Percentiles rank a stretch among this genome's conserved stretches.
Conservation (phyloP, 2,888 invertebrate species). For the Myopa tessellatipennis region DNA sequence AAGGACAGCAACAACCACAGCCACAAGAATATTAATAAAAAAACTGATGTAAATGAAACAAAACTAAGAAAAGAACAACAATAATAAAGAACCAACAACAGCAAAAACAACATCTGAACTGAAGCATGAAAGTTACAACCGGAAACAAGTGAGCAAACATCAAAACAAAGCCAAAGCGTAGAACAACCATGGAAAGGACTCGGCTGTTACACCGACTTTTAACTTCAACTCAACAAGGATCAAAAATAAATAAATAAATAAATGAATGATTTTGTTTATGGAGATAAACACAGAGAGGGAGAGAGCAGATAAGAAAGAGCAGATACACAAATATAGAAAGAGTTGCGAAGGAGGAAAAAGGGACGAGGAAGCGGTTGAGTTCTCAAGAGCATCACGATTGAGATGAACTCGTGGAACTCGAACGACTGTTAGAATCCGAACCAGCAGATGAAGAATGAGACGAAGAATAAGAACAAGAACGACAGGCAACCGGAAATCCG, state of each 20-base stretch:
- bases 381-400: neutral
- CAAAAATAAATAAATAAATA: slow-evolving; percentile 9
- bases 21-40: slow-evolving; percentile 24
- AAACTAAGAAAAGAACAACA: no score
- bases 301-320: slow-evolving; percentile 5
- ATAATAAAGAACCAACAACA: no score
- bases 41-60: slow-evolving; percentile 14
- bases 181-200: neutral
- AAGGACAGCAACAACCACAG: slow-evolving; percentile 12
- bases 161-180: slow-evolving; percentile 29
- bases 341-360: neutral
- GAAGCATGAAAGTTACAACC: slow-evolving; percentile 13
- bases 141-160: slow-evolving; percentile 40
- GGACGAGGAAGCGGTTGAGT: neutral
- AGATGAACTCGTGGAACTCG: neutral
- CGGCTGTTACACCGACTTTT: neutral
- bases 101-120: no score
- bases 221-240: slow-evolving; percentile 22
- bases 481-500: slow-evolving; percentile 28
- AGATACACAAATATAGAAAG: neutral
- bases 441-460: neutral
- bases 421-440: neutral
- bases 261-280: no score
- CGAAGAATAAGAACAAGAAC: slow-evolving; percentile 15
- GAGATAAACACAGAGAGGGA: neutral